phyloP scores from a whole-genome alignment of 2,113 vertebrate genomes.

The Ageneiosus marmoratus region DNA sequence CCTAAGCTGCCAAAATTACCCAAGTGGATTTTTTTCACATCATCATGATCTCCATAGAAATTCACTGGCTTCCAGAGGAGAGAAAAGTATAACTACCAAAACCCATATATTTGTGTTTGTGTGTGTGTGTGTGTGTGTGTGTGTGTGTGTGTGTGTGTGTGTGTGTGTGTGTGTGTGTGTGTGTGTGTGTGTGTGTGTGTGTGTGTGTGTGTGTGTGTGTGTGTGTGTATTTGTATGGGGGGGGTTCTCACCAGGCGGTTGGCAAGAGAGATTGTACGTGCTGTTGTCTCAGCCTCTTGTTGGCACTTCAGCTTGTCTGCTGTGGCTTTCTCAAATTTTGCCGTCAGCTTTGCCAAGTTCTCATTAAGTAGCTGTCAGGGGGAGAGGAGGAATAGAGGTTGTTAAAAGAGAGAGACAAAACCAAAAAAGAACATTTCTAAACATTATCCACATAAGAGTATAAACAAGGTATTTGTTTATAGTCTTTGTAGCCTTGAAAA shows the following conservation, averaged over 20 bases:
- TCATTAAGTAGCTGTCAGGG: conserved; percentile 83
- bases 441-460: conserved; percentile 38
- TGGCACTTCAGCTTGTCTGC: conserved; percentile 90
- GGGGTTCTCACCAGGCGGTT: conserved; percentile 87
- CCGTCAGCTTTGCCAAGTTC: conserved; percentile 87
- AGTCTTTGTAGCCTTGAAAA: conserved; percentile 48
- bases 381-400: conserved; percentile 39
- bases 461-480: conserved; percentile 48
- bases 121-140: not conserved
- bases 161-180: not conserved
- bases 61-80: conserved; percentile 23
- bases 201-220: not conserved
- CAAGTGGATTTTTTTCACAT: conserved; percentile 23
- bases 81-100: conserved; percentile 31
- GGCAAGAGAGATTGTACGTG: conserved; percentile 85
- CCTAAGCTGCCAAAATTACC: conserved; percentile 36
- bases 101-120: conserved; percentile 7
- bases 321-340: conserved; percentile 90
- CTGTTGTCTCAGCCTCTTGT: conserved; percentile 86
- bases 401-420: conserved; percentile 36
- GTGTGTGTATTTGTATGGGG: not conserved
- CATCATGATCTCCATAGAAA: conserved; percentile 20
- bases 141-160: not conserved
- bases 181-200: not conserved
- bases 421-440: conserved; percentile 44